phyloP scores from a whole-genome alignment of 2,113 vertebrate species.

The Cavia porcellus region DNA sequence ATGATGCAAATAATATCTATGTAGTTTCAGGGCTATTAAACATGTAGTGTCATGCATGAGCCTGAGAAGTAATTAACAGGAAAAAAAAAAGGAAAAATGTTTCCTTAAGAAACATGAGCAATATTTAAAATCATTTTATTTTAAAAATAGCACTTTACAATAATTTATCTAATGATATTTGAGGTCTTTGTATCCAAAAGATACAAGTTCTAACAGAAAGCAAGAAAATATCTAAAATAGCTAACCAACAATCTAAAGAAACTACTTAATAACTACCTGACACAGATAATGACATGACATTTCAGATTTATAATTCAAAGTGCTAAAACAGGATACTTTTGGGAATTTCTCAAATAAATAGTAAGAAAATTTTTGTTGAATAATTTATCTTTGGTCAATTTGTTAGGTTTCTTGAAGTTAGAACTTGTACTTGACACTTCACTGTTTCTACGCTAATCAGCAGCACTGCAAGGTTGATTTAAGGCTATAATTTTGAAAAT shows the following conservation, averaged over 20 bases:
- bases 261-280: background rate
- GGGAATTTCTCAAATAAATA: background rate
- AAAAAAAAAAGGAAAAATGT: slow-evolving; percentile 5
- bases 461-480: background rate
- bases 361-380: background rate
- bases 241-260: background rate
- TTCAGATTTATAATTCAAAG: slow-evolving; percentile 41
- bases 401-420: background rate
- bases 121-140: background rate
- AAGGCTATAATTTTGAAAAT: slow-evolving; percentile 35
- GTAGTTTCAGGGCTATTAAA: background rate
- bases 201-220: slow-evolving; percentile 18
- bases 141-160: slow-evolving; percentile 28
- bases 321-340: background rate
- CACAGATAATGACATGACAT: background rate
- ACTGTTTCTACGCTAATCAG: background rate
- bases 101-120: background rate
- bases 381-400: background rate
- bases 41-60: background rate
- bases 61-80: slow-evolving; percentile 13
- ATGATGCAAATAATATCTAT: background rate
- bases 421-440: background rate
- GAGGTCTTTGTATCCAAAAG: background rate
- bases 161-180: background rate
- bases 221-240: background rate